phyloP scores from a whole-genome alignment of 2,113 vertebrate species.

The Xyliphius kryptos region DNA sequence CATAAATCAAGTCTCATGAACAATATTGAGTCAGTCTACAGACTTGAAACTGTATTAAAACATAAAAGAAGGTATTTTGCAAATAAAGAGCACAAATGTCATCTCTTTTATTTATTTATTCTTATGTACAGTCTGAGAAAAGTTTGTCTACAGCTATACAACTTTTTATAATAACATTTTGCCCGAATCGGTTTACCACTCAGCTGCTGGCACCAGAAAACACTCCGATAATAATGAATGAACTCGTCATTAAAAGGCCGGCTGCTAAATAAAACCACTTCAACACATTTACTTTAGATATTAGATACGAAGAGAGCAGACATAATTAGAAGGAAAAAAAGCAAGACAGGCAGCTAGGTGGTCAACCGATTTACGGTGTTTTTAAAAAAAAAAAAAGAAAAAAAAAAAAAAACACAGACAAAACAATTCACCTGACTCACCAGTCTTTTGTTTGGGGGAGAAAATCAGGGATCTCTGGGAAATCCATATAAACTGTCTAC shows the following conservation, averaged over 20 bases:
- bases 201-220: slow-evolving; percentile 59
- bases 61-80: too few species aligned
- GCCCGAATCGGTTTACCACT: slow-evolving; percentile 61
- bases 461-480: too few species aligned
- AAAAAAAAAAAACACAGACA: too few species aligned
- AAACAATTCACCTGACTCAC: too few species aligned
- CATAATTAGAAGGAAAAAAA: slow-evolving; percentile 46
- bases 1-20: too few species aligned
- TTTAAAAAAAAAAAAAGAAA: too few species aligned
- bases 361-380: slow-evolving; percentile 57
- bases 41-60: too few species aligned
- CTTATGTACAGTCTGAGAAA: slow-evolving; percentile 74
- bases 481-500: too few species aligned
- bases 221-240: slow-evolving; percentile 58
- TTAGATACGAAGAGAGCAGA: slow-evolving; percentile 40
- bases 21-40: too few species aligned
- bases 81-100: too few species aligned
- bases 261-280: slow-evolving; percentile 47
- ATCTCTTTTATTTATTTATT: slow-evolving; percentile 70
- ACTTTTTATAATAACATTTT: slow-evolving; percentile 64
- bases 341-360: slow-evolving; percentile 61
- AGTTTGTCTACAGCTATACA: slow-evolving; percentile 75
- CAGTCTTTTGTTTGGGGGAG: too few species aligned
- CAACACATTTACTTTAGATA: slow-evolving; percentile 44
- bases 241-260: slow-evolving; percentile 50